Conservation (phyloP, 37 sponge, comb jelly and placozoan genomes). For the Mnemiopsis leidyi region DNA sequence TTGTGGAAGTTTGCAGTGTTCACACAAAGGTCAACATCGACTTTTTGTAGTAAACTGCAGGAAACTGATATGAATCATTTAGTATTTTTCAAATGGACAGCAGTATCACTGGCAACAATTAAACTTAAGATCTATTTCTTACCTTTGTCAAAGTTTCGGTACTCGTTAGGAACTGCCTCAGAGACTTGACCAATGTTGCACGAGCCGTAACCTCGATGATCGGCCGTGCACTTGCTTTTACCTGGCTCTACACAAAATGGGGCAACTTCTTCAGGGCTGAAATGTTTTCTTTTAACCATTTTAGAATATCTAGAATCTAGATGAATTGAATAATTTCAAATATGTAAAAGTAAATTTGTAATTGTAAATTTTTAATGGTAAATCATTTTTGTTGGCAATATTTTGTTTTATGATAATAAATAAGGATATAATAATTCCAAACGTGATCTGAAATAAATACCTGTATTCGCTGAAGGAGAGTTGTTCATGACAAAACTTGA, state of each 20-base stretch:
- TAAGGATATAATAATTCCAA: background rate
- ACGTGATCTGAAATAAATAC: background rate
- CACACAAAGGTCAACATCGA: no score
- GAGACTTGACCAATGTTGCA: background rate
- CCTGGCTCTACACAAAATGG: background rate
- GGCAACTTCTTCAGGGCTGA: background rate
- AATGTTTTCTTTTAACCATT: background rate
- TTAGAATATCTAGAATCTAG: background rate
- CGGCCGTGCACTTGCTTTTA: background rate
- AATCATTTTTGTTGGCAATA: background rate
- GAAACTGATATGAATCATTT: background rate
- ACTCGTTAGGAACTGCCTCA: background rate
- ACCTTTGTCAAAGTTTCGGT: constrained; percentile 10
- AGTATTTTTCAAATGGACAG: background rate
- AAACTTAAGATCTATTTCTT: background rate
- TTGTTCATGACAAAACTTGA: constrained; percentile 10
- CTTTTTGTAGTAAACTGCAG: background rate
- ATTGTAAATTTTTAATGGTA: no score
- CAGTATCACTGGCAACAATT: background rate
- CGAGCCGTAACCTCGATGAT: background rate
- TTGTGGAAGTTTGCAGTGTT: no score
- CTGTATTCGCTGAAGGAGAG: background rate
- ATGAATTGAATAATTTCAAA: no score
- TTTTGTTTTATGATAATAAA: background rate
- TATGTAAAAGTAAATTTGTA: no score